These are phyloP conservation scores for Pangasius sanitwongsei DNA, from an alignment of 2,797 vertebrate genomes.

Conservation along the genomic window DNA sequence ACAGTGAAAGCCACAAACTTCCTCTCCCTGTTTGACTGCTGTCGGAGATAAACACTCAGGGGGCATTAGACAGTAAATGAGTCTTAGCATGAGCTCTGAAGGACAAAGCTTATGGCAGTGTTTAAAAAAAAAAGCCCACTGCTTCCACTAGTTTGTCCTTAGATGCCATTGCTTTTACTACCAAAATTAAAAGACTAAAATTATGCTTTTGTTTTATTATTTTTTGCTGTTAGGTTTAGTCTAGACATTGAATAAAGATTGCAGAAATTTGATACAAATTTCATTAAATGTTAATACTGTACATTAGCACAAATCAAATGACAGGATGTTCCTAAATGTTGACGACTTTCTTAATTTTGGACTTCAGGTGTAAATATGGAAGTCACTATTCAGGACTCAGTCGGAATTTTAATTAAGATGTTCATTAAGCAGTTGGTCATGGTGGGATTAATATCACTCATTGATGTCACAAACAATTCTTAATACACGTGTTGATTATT, in stretches of 20 bases:
- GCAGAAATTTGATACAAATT: background rate
- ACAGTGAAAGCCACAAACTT: background rate
- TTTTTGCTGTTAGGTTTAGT: background rate
- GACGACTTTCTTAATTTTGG: background rate
- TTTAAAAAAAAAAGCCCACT: background rate
- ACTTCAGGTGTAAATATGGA: background rate
- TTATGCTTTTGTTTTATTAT: too few relatives aligned
- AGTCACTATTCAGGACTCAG: background rate
- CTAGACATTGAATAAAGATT: background rate
- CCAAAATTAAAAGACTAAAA: background rate
- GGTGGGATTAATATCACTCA: too few relatives aligned
- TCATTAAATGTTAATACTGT: background rate
- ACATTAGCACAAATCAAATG: background rate
- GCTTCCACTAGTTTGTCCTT: background rate
- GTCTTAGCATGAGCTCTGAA: conserved; percentile 5
- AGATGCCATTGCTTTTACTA: background rate
- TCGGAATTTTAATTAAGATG: background rate
- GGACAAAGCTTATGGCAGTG: background rate
- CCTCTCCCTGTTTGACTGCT: background rate
- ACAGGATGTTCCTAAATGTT: background rate
- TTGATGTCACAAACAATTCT: too few relatives aligned
- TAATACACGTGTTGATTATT: too few relatives aligned
- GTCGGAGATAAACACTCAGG: background rate
- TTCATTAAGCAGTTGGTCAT: background rate
- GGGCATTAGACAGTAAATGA: background rate